phyloP scores from a whole-genome alignment of 2,888 invertebrate species.

The Cheilosia vulpina region DNA sequence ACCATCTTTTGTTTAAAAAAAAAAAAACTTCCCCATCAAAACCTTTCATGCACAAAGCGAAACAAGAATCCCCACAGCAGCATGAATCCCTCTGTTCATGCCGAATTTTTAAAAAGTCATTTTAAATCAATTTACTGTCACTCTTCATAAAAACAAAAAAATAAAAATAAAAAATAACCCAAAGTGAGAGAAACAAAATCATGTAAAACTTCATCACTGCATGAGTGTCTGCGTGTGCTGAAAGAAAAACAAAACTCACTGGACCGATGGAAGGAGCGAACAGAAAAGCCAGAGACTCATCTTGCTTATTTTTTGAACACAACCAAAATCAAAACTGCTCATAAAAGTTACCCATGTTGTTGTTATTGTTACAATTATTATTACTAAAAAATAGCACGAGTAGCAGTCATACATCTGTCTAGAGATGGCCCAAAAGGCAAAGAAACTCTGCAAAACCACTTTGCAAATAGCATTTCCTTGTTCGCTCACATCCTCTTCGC shows the following conservation, averaged over 20 bases:
- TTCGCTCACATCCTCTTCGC: constrained; percentile 40
- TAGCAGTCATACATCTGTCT: constrained; percentile 45
- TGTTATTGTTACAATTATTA: constrained; percentile 58
- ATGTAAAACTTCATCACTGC: constrained; percentile 31
- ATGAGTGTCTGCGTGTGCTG: not conserved
- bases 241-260: constrained; percentile 13
- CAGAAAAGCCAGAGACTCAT: not conserved
- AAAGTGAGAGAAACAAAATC: constrained; percentile 46
- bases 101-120: constrained; percentile 46
- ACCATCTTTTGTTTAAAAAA: constrained; percentile 11
- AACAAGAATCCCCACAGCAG: constrained; percentile 1
- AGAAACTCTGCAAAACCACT: constrained; percentile 59
- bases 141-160: constrained; percentile 45
- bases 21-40: not conserved
- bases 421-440: not conserved
- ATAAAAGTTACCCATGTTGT: constrained; percentile 49
- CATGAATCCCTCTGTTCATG: not conserved
- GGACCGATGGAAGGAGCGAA: constrained; percentile 6
- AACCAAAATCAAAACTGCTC: constrained; percentile 54
- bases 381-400: constrained; percentile 22
- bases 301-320: not conserved
- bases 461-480: constrained; percentile 70
- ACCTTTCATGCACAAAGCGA: constrained; percentile 34
- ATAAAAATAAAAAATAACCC: constrained; percentile 4
- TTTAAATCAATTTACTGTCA: constrained; percentile 65